Base-by-base conservation (phyloP, 2,797 vertebrate genomes). In the Propithecus deckenii region DNA sequence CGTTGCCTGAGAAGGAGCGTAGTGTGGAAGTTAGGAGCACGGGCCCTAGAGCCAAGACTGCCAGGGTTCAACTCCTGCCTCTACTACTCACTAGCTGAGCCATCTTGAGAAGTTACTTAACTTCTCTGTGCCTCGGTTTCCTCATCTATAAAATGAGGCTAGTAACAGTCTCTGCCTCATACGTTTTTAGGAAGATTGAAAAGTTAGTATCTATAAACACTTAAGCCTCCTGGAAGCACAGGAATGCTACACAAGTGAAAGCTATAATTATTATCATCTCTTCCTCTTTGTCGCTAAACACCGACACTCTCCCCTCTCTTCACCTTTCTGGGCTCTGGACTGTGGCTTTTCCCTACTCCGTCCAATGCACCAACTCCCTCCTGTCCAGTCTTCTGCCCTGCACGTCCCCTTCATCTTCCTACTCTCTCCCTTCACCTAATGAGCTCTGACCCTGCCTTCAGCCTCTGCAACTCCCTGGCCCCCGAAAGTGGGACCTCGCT, bases 311-410 rank as follows among this genome's bases (percentile, higher is more conserved):
- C 2, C 15, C 20, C 46, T 89, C 32, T 15, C 1, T 59, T 38
- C 55, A 63, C 2, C 12, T 14, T 43, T 57, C 52, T 46, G 46
- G 10, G 11, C 23, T 55, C 41, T 32, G 38, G 65, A 17, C 18
- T 18, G 28, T 12, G 9, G 6, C 23, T 85, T 76, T 81, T 25
- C 17, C 23, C 89, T 8, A 38, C 18, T 38, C 61, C 7, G 4
- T 50, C 35, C 52, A 5, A 55, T 0, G 17, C 4, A 8, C n/a
- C 48, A 12, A 4, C 4, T 87, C 9, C n/a, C 4, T 69, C 28
- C 12, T 48, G 32, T 20, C 32, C 15, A n/a, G 0, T 0, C 14
- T 35, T 4, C 32, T 41, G 32, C 22, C 32, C 14, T 2, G 8
- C 3, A 4, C 25, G 65, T 57, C 9, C 15, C 22, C 13, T 32